Evolutionary conservation across 2,113 vertebrate species (phyloP).

Genomic region (Podarcis cretensis): DNA sequence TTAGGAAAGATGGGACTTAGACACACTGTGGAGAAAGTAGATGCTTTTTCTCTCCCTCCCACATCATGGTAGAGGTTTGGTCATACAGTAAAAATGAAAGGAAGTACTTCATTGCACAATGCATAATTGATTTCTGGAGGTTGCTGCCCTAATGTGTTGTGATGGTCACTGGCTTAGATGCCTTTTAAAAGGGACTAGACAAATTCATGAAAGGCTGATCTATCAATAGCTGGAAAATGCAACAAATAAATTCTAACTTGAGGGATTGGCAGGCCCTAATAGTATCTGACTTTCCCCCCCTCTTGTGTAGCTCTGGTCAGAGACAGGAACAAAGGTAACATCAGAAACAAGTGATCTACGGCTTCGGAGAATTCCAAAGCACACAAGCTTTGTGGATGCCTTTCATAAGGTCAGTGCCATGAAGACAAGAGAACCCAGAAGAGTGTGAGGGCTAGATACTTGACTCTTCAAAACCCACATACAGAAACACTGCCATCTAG

Average conservation of each 20-base stretch:
- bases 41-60: too few relatives aligned
- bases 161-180: too few relatives aligned
- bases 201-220: too few relatives aligned
- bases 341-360: not conserved
- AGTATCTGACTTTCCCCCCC: not conserved
- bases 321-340: not conserved
- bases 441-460: not conserved
- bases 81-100: not conserved
- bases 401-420: constrained; percentile 20
- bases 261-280: too few relatives aligned
- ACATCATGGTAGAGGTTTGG: too few relatives aligned
- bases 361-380: constrained; percentile 29
- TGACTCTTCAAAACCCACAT: not conserved
- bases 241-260: too few relatives aligned
- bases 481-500: not conserved
- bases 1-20: too few relatives aligned
- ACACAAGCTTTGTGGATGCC: constrained; percentile 25
- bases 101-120: not conserved
- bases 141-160: too few relatives aligned
- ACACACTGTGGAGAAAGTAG: too few relatives aligned
- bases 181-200: too few relatives aligned
- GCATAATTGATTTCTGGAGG: too few relatives aligned
- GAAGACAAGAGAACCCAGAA: not conserved
- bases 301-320: constrained; percentile 29
- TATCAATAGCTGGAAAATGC: too few relatives aligned